phyloP scores from a whole-genome alignment of 2,888 invertebrate genomes.

The Frankliniella fusca region DNA sequence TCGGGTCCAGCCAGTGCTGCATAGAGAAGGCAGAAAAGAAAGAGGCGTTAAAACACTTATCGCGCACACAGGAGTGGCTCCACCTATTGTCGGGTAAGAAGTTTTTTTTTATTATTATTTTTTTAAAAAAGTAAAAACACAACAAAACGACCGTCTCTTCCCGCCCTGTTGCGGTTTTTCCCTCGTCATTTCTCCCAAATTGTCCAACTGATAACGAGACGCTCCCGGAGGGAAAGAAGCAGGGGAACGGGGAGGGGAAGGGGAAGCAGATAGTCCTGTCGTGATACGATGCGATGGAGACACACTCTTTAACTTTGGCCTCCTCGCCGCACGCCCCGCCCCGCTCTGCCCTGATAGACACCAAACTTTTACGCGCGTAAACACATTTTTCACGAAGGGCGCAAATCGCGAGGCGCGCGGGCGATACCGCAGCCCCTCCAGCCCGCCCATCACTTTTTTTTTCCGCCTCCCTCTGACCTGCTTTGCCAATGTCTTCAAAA shows the following conservation, averaged over 20 bases:
- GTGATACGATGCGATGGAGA: slow-evolving; percentile 5
- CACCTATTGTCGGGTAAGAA: no score
- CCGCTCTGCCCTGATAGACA: background rate
- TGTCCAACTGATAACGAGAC: slow-evolving; percentile 16
- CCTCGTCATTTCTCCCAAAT: slow-evolving; percentile 2
- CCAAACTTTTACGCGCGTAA: slow-evolving; percentile 22
- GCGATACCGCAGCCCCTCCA: background rate
- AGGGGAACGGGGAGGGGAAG: background rate
- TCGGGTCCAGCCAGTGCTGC: slow-evolving; percentile 92
- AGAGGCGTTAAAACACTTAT: no score
- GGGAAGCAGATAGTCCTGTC: background rate
- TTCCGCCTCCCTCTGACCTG: no score
- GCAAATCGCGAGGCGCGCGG: background rate
- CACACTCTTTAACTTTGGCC: slow-evolving; percentile 12
- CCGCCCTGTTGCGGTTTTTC: background rate
- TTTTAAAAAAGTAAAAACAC: no score
- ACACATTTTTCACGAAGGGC: slow-evolving; percentile 7
- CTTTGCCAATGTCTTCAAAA: no score
- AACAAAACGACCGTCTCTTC: no score
- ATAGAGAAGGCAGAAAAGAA: slow-evolving; percentile 40
- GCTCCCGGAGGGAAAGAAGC: background rate
- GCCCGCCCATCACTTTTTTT: no score
- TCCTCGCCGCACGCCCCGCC: background rate
- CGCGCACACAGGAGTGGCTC: no score
- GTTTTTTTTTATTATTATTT: no score